Percentiles rank a stretch among this genome's conserved stretches.
Conservation (phyloP, 2,888 invertebrate species). For the Molorchus minor region DNA sequence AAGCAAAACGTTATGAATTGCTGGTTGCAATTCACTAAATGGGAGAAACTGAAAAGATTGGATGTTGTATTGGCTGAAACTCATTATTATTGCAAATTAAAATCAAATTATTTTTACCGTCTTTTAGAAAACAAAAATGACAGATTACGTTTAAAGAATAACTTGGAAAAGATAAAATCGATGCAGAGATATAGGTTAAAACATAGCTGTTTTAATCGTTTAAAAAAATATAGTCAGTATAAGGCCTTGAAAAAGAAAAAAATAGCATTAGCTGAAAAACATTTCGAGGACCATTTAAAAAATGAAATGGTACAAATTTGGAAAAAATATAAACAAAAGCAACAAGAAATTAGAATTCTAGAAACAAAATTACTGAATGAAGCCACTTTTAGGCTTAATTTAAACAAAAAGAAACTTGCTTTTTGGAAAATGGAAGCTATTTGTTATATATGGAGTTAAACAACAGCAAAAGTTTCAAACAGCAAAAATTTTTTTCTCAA, state of each 20-base stretch:
- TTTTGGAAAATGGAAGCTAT: constrained; percentile 35
- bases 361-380: constrained; percentile 7
- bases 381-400: constrained; percentile 10
- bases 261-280: neutral
- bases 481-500: constrained; percentile 2
- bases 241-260: constrained; percentile 20
- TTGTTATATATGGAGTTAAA: constrained; percentile 25
- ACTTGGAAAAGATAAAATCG: constrained; percentile 11
- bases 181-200: constrained; percentile 13
- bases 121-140: constrained; percentile 30
- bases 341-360: constrained; percentile 25
- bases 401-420: constrained; percentile 20
- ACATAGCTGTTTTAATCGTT: constrained; percentile 25
- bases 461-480: constrained; percentile 19
- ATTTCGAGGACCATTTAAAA: constrained; percentile 30
- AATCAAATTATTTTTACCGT: constrained; percentile 34
- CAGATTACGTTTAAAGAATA: constrained; percentile 17
- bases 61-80: constrained; percentile 34
- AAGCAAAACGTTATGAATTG: constrained; percentile 23
- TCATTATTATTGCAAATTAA: constrained; percentile 37
- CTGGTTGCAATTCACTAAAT: constrained; percentile 30
- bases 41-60: constrained; percentile 27
- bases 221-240: constrained; percentile 21
- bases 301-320: constrained; percentile 25
- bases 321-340: constrained; percentile 20